Evolutionary conservation across 2,797 vertebrate genomes (phyloP).

Genomic region (Rhadinocentrus ornatus): DNA sequence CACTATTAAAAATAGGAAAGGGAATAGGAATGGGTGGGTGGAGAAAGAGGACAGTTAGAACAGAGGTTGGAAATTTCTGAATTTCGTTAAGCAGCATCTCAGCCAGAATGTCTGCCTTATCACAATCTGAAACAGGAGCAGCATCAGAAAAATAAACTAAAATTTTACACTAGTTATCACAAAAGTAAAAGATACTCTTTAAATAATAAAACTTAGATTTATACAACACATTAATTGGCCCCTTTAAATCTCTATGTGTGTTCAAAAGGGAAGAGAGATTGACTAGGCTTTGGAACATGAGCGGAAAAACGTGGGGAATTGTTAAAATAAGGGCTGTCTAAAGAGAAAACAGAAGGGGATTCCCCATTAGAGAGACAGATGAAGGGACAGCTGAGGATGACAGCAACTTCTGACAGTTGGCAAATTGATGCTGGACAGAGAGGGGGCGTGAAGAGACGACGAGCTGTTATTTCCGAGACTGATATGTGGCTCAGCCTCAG

Average conservation of each 20-base stretch:
- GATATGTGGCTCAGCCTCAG: conserved; percentile 38
- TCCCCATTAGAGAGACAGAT: conserved; percentile 74
- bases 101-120: conserved; percentile 35
- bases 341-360: conserved; percentile 59
- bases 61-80: conserved; percentile 43
- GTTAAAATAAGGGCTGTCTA: conserved; percentile 48
- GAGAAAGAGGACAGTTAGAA: conserved; percentile 35
- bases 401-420: conserved; percentile 68
- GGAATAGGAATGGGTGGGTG: conserved; percentile 10
- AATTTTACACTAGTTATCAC: conserved; percentile 12
- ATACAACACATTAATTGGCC: conserved; percentile 52
- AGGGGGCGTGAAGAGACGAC: conserved; percentile 37
- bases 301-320: conserved; percentile 24
- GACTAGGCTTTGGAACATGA: conserved; percentile 33
- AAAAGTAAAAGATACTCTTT: conserved; percentile 21
- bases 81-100: conserved; percentile 18
- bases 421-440: conserved; percentile 65
- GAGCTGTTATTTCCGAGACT: conserved; percentile 43
- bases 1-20: conserved; percentile 38
- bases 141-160: not conserved
- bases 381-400: conserved; percentile 67
- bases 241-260: conserved; percentile 44
- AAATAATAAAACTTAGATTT: conserved; percentile 38
- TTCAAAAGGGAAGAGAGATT: conserved; percentile 34
- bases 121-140: conserved; percentile 20